Evolutionary conservation across 2,113 vertebrate genomes (phyloP).

Genomic region (Ciconia boyciana): DNA sequence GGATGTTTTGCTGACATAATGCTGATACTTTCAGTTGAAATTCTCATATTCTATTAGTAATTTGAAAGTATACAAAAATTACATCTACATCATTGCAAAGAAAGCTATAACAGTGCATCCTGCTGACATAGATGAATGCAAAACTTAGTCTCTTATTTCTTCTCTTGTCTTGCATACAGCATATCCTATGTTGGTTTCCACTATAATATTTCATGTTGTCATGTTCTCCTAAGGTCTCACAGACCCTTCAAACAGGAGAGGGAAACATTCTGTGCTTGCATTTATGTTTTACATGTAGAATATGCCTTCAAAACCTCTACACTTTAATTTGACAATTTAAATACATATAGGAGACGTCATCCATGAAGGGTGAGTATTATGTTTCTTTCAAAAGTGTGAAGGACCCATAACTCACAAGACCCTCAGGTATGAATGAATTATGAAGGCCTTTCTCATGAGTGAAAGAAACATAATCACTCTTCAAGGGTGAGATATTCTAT

Average conservation of each 20-base stretch:
- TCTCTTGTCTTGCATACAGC: neutral
- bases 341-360: neutral
- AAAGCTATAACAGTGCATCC: neutral
- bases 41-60: neutral
- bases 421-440: constrained; percentile 46
- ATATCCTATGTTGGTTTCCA: neutral
- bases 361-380: constrained; percentile 24
- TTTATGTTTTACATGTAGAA: neutral
- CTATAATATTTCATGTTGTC: neutral
- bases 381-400: constrained; percentile 34
- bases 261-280: neutral
- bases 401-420: constrained; percentile 10
- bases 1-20: neutral
- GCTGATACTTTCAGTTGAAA: neutral
- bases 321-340: constrained; percentile 37
- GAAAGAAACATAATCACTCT: constrained; percentile 50
- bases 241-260: neutral
- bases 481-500: constrained; percentile 38
- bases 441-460: constrained; percentile 36
- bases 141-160: constrained; percentile 20
- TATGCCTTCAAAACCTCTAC: neutral
- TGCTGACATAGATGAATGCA: neutral
- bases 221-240: neutral
- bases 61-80: constrained; percentile 15
- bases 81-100: neutral